Conservation (phyloP, 2,113 vertebrate genomes). For the Halichoeres trimaculatus region DNA sequence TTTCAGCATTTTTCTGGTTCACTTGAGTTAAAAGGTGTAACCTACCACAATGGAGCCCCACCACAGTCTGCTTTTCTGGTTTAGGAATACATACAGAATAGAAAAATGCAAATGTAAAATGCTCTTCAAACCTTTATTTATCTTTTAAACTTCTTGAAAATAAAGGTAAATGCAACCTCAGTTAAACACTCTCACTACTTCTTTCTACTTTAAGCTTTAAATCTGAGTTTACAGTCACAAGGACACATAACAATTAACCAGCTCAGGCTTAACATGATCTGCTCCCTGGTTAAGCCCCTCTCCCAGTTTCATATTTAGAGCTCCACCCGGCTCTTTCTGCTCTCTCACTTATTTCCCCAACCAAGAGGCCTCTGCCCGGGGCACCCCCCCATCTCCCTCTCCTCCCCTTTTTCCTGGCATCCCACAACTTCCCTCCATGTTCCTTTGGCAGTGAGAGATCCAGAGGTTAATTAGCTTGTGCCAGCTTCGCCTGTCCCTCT, state of each 20-base stretch:
- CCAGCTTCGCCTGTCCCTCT: conserved; percentile 83
- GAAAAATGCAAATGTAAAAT: no score
- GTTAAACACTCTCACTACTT: background rate
- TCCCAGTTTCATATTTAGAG: conserved; percentile 35
- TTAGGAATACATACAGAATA: background rate
- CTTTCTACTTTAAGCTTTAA: conserved; percentile 1
- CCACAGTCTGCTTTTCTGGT: background rate
- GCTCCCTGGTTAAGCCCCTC: conserved; percentile 11
- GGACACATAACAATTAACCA: conserved; percentile 42
- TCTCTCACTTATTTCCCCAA: conserved; percentile 55
- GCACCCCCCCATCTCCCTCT: conserved; percentile 62
- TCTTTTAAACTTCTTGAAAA: background rate
- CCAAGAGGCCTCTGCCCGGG: conserved; percentile 71
- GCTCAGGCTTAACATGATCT: conserved; percentile 9
- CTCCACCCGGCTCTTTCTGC: conserved; percentile 43
- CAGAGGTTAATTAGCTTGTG: conserved; percentile 86
- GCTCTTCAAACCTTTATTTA: no score
- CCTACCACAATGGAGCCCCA: background rate
- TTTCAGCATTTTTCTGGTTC: background rate
- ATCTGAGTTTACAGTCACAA: conserved; percentile 4
- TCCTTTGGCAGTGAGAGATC: conserved; percentile 75
- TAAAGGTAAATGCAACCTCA: background rate
- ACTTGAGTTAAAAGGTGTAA: background rate
- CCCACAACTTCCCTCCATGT: conserved; percentile 66
- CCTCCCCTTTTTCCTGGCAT: conserved; percentile 68